Conservation (phyloP, 2,113 vertebrate genomes). For the Spea multiplicata region DNA sequence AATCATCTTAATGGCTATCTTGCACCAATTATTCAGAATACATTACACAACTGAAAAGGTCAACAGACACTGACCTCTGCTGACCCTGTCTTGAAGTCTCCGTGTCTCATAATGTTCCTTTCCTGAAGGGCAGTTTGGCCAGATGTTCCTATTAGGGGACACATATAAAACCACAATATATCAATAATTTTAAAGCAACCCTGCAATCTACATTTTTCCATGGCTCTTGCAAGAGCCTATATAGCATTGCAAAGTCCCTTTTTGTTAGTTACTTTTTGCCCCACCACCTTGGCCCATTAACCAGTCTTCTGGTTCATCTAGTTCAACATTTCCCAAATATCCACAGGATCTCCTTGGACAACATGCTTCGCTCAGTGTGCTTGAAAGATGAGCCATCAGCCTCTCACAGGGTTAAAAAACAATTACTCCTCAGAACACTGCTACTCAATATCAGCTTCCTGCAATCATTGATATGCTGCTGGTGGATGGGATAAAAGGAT, state of each 20-base stretch:
- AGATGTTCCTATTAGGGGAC: no score
- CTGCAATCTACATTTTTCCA: no score
- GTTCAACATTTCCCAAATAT: no score
- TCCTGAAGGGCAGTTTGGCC: neutral
- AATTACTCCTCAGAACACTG: neutral
- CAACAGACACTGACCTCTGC: slow-evolving; percentile 11
- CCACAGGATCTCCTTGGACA: neutral
- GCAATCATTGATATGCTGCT: slow-evolving; percentile 15
- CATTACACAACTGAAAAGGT: slow-evolving; percentile 10
- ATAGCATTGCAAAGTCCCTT: no score
- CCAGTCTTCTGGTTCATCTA: no score
- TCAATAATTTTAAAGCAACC: no score
- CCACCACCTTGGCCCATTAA: no score
- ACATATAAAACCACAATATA: no score
- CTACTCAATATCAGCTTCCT: neutral
- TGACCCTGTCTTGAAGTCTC: neutral
- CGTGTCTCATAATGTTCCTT: neutral
- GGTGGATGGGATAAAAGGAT: slow-evolving; percentile 14
- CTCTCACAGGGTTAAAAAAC: neutral
- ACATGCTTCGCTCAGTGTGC: neutral
- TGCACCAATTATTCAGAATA: slow-evolving; percentile 18
- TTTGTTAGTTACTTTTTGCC: no score
- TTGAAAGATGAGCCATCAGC: no score
- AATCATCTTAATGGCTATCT: neutral
- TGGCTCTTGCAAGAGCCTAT: no score